Evolutionary conservation across 1,140 invertebrate genomes (phyloP).

Genomic region (Musca domestica): DNA sequence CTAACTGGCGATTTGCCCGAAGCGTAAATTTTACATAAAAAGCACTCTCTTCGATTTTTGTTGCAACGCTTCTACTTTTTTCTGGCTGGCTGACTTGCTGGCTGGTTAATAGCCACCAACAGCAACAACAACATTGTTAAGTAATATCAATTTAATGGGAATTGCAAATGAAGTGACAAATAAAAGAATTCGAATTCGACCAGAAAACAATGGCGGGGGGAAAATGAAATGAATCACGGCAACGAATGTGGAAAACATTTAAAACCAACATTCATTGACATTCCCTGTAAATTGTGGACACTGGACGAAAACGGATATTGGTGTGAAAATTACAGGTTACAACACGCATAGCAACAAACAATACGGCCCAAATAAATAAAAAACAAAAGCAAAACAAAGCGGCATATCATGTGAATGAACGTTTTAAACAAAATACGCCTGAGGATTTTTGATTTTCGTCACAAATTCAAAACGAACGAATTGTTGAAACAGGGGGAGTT

Average conservation of each 20-base stretch:
- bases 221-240: too few species aligned
- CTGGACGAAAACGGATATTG: constrained; percentile 18
- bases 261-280: not conserved
- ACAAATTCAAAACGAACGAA: too few species aligned
- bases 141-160: constrained; percentile 23
- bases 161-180: constrained; percentile 20
- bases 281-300: not conserved
- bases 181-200: not conserved
- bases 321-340: constrained; percentile 20
- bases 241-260: not conserved
- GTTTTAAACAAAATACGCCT: not conserved
- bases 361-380: constrained; percentile 5
- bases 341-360: not conserved
- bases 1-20: not conserved
- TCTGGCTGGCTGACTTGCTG: not conserved
- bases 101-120: too few species aligned
- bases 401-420: not conserved
- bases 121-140: not conserved
- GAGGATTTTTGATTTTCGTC: too few species aligned
- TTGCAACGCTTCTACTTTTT: not conserved
- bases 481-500: too few species aligned
- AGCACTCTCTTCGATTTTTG: not conserved
- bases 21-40: not conserved
- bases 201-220: too few species aligned
- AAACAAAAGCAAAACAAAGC: not conserved